Base-by-base conservation (phyloP, 2,888 invertebrate species). In the Melieria crassipennis region DNA sequence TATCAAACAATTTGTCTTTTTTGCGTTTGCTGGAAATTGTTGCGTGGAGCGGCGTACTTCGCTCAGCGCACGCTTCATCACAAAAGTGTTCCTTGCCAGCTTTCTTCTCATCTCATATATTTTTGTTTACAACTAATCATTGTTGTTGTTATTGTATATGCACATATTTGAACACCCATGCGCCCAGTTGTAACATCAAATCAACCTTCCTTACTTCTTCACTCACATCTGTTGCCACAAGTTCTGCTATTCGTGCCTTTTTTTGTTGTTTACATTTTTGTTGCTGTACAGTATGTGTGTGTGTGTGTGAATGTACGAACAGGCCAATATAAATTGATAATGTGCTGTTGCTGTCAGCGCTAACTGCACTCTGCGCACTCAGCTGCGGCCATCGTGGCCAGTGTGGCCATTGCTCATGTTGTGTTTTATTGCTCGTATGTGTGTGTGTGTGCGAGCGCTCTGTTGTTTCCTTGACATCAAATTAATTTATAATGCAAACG, bases 1-100 rank as follows among this genome's bases (percentile, higher is more conserved):
- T 63, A 66, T 67, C 66, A 71, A 66, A 63, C 55, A 66, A 71
- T 71, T 71, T 71, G 71, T 71, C 67, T 61, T 67, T 58, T 67
- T 57, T 57, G 57, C 16, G 16, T 6, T 57, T 57, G 30, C n/a
- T 57, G 9, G n/a, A 16, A 16, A 10, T 57, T 13, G 13, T 13
- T 57, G 57, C 30, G 30, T 30, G 30, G 30, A 30, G 30, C 30
- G 1, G 30, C 52, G 11, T 7, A 13, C 57, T 16, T 16, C 47
- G 13, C 47, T 63, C 63, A 16, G 46, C 16, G 11, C 13, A n/a
- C 62, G n/a, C 47, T 62, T 62, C 47, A 47, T 62, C 47, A 11
- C 61, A 13, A 11, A 5, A 52, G 11, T 13, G 13, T 11, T 52
- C 13, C 6, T n/a, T 7, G n/a, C n/a, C 6, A 10, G 50, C 3